Evolutionary conservation across 2,113 vertebrate genomes (phyloP), one percentile per base, ranked within the genome.

Genomic region (Engystomops pustulosus): DNA sequence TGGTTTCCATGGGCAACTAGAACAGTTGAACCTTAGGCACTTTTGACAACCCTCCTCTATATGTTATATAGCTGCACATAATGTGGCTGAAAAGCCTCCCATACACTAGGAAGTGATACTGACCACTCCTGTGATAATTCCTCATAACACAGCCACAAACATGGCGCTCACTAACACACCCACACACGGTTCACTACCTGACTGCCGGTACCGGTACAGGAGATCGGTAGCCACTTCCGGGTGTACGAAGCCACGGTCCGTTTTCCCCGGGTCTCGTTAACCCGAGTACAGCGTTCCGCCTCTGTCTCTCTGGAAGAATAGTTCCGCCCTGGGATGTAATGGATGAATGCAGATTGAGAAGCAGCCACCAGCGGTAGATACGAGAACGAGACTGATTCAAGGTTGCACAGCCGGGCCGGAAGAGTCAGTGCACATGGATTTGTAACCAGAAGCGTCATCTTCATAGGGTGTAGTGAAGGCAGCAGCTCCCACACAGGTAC

Each of bases 141-240:
- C 38, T 8, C 4, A 41, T 41, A 41, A 8, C 8, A 8, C 8
- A 41, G 4, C 38, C 38, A 8, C 38, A 41, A 8, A 41, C 44
- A 45, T 45, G 6, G 10, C 44, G 9, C 44, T 12, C 11, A 12
- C 9, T 45, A 45, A 7, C 44, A 45, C 44, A 45, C 14, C 6
- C 44, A 45, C 11, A 45, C 44, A 11, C 44, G 14, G 8, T 41
- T 41, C 4, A 41, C 38, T 77, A 51, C 51, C 20, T 58, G 53
- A 17, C 30, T 34, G 32, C 51, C 47, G 3, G n/a, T 0, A 47
- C 70, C 2, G 7, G 30, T n/a, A 20, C 25, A 20, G 2, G 4
- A n/a, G 20, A 55, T 49, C 47, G 4, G n/a, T 6, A 45, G 25
- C 12, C 11, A 78, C 75, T 78, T 78, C 75, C 75, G 75, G 75